phyloP scores from a whole-genome alignment of 2,113 vertebrate genomes.

The Petromus typicus region DNA sequence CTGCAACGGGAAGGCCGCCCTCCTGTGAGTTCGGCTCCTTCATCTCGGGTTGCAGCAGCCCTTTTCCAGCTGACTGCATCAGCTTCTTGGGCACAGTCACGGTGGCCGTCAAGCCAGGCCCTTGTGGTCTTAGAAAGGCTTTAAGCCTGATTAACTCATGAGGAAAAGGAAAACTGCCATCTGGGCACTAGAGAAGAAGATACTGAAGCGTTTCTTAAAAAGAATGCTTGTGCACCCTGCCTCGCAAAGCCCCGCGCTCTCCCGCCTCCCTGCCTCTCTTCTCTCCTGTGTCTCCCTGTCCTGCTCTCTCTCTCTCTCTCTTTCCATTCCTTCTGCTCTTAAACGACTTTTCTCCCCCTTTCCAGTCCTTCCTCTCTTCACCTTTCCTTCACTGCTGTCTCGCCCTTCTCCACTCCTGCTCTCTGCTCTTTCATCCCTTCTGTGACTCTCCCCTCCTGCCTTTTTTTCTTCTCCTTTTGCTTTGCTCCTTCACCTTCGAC shows the following conservation, averaged over 20 bases:
- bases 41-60: constrained; percentile 3
- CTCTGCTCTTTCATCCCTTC: too few species aligned
- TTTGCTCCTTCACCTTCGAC: constrained; percentile 33
- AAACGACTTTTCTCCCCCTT: too few species aligned
- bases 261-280: too few species aligned
- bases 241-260: background rate
- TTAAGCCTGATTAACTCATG: constrained; percentile 68
- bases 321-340: too few species aligned
- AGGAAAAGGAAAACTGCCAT: constrained; percentile 63
- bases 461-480: background rate
- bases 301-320: background rate
- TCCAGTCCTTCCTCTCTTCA: background rate
- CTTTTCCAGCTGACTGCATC: background rate
- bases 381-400: too few species aligned
- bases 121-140: constrained; percentile 52
- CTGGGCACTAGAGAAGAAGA: constrained; percentile 55
- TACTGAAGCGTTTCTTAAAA: constrained; percentile 51
- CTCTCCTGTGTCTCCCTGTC: too few species aligned
- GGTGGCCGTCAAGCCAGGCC: constrained; percentile 60
- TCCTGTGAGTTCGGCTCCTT: background rate
- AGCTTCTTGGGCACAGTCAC: constrained; percentile 39
- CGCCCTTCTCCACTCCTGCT: background rate
- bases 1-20: background rate
- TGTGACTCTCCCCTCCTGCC: background rate
- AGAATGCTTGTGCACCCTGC: constrained; percentile 35